phyloP scores from a whole-genome alignment of 2,113 vertebrate species.

The Asarcornis scutulata region DNA sequence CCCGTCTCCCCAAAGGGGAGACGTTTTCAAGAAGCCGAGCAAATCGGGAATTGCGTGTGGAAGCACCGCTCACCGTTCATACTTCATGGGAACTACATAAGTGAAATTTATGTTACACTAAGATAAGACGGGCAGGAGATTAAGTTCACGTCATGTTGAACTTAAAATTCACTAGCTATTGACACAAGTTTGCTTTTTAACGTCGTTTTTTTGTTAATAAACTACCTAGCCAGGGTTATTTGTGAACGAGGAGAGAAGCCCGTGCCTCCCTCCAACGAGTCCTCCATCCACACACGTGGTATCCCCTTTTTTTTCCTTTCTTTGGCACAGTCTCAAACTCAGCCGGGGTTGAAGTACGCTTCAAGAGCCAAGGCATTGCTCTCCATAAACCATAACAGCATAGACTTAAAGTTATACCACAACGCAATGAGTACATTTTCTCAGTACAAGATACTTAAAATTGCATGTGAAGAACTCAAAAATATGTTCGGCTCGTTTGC shows the following conservation, averaged over 20 bases:
- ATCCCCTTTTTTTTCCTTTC: neutral
- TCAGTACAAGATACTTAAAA: neutral
- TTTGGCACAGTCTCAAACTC: neutral
- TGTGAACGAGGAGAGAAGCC: neutral
- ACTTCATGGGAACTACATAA: neutral
- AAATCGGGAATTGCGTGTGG: neutral
- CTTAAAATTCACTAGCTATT: neutral
- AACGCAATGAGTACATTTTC: neutral
- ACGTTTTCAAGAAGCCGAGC: neutral
- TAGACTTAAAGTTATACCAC: neutral
- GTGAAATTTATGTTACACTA: neutral
- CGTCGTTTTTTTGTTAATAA: neutral
- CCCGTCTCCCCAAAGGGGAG: neutral
- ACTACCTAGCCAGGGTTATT: neutral
- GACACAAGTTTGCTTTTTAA: neutral
- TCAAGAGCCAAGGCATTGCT: neutral
- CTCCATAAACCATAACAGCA: neutral
- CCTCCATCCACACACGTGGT: neutral
- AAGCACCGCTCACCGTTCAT: neutral
- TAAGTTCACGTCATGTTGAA: neutral
- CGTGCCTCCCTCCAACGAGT: neutral
- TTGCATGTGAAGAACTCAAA: neutral
- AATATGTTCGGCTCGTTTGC: neutral
- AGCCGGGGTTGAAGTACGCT: constrained; percentile 65
- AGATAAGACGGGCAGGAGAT: neutral